Evolutionary conservation across 2,888 invertebrate species (phyloP), one percentile per base, ranked within the genome.

Genomic region (Xanthorhoe spadicearia): DNA sequence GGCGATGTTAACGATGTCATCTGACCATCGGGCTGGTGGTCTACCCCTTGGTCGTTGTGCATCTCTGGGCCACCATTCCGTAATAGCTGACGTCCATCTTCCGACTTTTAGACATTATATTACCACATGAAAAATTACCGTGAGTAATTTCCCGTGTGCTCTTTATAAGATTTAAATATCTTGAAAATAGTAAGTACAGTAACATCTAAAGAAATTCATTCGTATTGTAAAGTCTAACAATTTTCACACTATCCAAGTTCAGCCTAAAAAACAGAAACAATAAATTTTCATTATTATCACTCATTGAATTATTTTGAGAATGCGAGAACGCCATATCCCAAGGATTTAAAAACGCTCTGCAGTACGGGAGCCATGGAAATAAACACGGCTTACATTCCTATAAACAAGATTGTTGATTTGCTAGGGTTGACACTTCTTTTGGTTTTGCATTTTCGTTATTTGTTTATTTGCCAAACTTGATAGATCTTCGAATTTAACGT

Each of bases 321-420:
- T 64, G 64, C 54, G 61, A 64, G 61, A 61, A 46, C 50, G 60
- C 57, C 57, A 68, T 64, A 61, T 68, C 64, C 60, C 19, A 57
- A 38, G 68, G 64, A 70, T 66, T 66, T 68, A 68, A 65, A 64
- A 53, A 65, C 83, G 76, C 73, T 86, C 86, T 88, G 83, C 89
- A 85, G 66, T 59, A 70, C 68, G 70, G 79, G 76, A 79, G 78
- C 78, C 77, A 72, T 87, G 80, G 87, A 90, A 90, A 91, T 91
- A 92, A 89, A 86, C 87, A 85, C 87, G 81, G 86, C 86, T 91
- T 89, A 91, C 89, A 89, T 89, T 88, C 86, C 84, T 89, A 90
- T 92, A 92, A 92, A 92, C 92, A 92, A 90, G 90, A 88, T 89
- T 83, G 89, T 87, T 68, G 68, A 64, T 68, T 59, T 61, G 52